phyloP scores from a whole-genome alignment of 2,797 vertebrate species.

The Parauchenoglanis punctatus region DNA sequence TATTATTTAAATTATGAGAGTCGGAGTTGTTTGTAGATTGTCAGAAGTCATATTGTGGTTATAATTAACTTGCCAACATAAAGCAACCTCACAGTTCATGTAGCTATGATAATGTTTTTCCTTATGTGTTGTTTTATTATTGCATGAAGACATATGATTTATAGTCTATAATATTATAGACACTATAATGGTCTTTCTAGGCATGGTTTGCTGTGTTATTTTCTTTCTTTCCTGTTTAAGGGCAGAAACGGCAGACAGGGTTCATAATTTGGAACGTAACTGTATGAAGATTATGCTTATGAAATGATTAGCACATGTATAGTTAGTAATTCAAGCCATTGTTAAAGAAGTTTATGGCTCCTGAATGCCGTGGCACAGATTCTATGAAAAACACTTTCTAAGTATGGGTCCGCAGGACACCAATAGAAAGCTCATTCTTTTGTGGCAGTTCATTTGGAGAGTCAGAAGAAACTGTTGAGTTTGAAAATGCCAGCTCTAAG shows the following conservation, averaged over 20 bases:
- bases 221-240: neutral
- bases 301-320: neutral
- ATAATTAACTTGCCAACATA: neutral
- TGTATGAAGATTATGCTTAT: neutral
- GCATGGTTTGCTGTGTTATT: neutral
- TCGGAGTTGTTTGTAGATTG: neutral
- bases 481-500: conserved; percentile 67
- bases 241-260: neutral
- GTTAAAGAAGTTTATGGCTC: conserved; percentile 30
- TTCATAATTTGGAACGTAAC: neutral
- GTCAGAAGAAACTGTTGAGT: conserved; percentile 59
- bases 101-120: neutral
- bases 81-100: neutral
- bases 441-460: conserved; percentile 64
- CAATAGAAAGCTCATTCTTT: conserved; percentile 60
- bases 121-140: neutral
- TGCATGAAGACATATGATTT: neutral
- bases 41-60: neutral
- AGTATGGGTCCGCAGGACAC: conserved; percentile 67
- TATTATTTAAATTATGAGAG: neutral
- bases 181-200: neutral
- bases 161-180: neutral
- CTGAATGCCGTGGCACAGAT: conserved; percentile 30
- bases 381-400: conserved; percentile 64
- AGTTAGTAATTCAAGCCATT: neutral